Evolutionary conservation across 2,797 vertebrate genomes (phyloP).

Genomic region (Chelidonichthys spinosus): DNA sequence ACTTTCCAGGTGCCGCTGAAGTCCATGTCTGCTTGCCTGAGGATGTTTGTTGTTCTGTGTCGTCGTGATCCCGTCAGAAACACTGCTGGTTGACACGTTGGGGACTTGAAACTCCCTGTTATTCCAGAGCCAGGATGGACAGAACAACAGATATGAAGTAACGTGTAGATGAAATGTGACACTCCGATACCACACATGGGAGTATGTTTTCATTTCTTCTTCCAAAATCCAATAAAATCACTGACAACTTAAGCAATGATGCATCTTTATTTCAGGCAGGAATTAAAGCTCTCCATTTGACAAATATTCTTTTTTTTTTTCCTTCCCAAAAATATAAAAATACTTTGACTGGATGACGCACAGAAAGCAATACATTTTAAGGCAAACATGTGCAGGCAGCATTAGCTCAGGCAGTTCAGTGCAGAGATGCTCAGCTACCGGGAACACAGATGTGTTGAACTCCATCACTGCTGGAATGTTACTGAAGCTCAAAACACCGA

Average conservation of each 20-base stretch:
- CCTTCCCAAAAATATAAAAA: slow-evolving; percentile 56
- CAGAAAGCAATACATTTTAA: slow-evolving; percentile 56
- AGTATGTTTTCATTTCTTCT: background rate
- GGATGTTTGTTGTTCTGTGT: slow-evolving; percentile 34
- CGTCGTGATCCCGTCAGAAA: slow-evolving; percentile 22
- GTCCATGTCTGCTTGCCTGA: slow-evolving; percentile 78
- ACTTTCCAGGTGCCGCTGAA: slow-evolving; percentile 89
- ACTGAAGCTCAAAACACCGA: slow-evolving; percentile 2
- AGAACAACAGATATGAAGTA: background rate
- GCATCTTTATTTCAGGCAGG: slow-evolving; percentile 59
- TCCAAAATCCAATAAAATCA: slow-evolving; percentile 2
- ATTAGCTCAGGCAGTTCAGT: slow-evolving; percentile 49
- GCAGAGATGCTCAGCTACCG: slow-evolving; percentile 27
- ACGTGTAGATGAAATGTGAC: background rate
- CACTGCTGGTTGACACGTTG: slow-evolving; percentile 64
- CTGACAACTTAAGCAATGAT: slow-evolving; percentile 1
- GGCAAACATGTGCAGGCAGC: slow-evolving; percentile 60
- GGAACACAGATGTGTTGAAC: background rate
- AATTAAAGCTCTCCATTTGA: slow-evolving; percentile 44
- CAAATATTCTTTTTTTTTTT: slow-evolving; percentile 15
- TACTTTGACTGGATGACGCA: slow-evolving; percentile 40
- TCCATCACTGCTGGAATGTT: slow-evolving; percentile 28
- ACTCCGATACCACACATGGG: background rate
- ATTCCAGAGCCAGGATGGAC: slow-evolving; percentile 50
- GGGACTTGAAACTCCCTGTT: slow-evolving; percentile 78